Evolutionary conservation across 53 echinoderm and acorn worm genomes (phyloP).

Genomic region (Astropecten irregularis): DNA sequence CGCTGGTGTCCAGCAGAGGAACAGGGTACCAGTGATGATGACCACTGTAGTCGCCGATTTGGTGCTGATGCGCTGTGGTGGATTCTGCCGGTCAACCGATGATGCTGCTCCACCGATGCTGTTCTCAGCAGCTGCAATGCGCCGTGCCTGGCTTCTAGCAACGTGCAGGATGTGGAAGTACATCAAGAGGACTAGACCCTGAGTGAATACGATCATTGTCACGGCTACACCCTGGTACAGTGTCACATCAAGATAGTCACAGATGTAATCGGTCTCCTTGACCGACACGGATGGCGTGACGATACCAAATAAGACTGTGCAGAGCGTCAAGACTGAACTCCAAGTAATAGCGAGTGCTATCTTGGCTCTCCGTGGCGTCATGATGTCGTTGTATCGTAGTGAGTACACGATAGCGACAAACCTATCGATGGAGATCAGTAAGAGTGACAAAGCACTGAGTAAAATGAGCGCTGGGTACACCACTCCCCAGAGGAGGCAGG

Average conservation of each 20-base stretch:
- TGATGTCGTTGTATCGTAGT: constrained; percentile 9
- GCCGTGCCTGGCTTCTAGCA: constrained; percentile 35
- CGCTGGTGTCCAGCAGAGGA: constrained; percentile 19
- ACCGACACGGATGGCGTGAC: background rate
- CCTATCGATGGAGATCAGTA: constrained; percentile 24
- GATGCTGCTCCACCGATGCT: background rate
- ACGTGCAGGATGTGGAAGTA: constrained; percentile 34
- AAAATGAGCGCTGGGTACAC: background rate
- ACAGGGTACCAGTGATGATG: constrained; percentile 20
- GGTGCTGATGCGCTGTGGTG: constrained; percentile 9
- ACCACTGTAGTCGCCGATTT: constrained; percentile 43
- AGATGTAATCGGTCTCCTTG: background rate
- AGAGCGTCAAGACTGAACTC: background rate
- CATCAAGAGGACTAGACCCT: background rate
- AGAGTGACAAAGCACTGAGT: constrained; percentile 3
- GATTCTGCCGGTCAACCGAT: background rate
- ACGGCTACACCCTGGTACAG: background rate
- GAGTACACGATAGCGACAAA: constrained; percentile 25
- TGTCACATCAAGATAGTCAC: background rate
- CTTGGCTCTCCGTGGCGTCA: constrained; percentile 19
- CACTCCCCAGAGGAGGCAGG: background rate
- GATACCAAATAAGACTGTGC: background rate
- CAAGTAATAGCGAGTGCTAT: constrained; percentile 6
- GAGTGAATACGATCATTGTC: background rate
- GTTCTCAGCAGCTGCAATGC: constrained; percentile 11